Base-by-base conservation (phyloP, 30 jellyfish, hydroid and myxozoan species). In the Pseudorhiza aurosa region DNA sequence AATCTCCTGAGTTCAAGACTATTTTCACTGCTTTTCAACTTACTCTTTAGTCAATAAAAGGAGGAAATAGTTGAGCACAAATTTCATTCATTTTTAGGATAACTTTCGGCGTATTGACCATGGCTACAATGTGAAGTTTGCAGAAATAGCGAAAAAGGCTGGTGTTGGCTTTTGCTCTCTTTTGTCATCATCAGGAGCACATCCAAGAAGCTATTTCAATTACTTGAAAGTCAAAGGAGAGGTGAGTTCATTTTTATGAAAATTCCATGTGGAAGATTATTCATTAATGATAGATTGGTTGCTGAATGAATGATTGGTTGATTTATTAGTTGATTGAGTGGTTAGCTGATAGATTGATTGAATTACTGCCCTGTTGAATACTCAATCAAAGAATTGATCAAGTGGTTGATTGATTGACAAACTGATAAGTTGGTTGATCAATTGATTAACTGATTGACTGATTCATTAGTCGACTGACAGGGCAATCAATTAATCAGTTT, bases 101-200 rank as follows among this genome's bases (percentile, higher is more conserved):
- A 84, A 76, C 65, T 94, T 94, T 57, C 53, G 51, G 19, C 84
- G 60, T 24, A 94, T 94, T 50, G 99, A 94, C 46, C 64, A 63
- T 78, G 99, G 95, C 25, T 65, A 81, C 59, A 87, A 85, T 65
- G 83, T 85, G 14, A 88, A 77, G 39, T 68, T 81, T 69, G 97
- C 95, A 14, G 88, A 83, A 31, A 77, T 94, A 28, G 96, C 99
- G 31, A 87, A 88, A 68, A 93, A 87, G 28, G 80, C 82, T 32
- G 90, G 87, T 32, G 86, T 94, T 31, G 81, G 70, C 6, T 51
- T 58, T 27, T 47, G 57, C 39, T 69, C 88, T 14, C 64, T 81
- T 72, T 21, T 94, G 95, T 94, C 99, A 36, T 45, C 96, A 15
- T 82, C 91, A 26, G 99, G 99, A 18, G 97, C 99, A 19, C 76